Base-by-base conservation (phyloP, 30 jellyfish, hydroid and myxozoan species). In the Aurelia sp. region DNA sequence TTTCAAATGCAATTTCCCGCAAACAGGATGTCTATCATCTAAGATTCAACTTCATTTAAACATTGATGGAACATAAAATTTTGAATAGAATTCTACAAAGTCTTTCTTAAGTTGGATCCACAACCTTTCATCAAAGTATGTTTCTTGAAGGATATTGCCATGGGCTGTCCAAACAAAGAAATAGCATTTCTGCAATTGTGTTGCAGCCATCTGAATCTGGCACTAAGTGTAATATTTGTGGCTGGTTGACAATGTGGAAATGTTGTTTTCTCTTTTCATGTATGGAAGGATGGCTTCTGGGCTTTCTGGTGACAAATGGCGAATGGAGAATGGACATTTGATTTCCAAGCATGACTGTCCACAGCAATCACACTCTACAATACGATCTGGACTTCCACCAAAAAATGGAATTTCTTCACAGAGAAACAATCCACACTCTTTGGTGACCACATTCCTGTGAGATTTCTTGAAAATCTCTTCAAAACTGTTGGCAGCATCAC, bases 341-440 rank as follows among this genome's bases (percentile, higher is more conserved):
- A 74, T 31, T 50, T 74, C 74, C 63, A 74, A 50, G 55, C 85
- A 74, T 15, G 72, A 74, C 31, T 74, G 48, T 33, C 85, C 85
- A 74, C 85, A 74, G 74, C 85, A 74, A 31, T 74, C 85, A 74
- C 85, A 74, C 4, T 21, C 12, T 22, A 74, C 6, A 4, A 44
- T 74, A 2, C 33, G 33, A 27, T 27, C 33, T 27, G 33, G 33
- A 27, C 33, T 27, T 27, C 33, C 33, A n/a, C 33, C 33, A 18
- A 80, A 9, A 67, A 63, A 80, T 13, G 84, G 84, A 9, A 80
- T 13, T 19, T 80, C 83, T 18, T 80, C 22, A 38, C 31, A 65
- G 9, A 80, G 74, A 31, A 80, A 80, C 59, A 80, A 0, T 5
- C 91, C 82, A 80, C 91, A 73, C 48, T 73, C 76, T 11, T 12